These are phyloP conservation scores for Drosophila nigromelanica DNA, from an alignment of 1,140 invertebrate species.

Conservation along the genomic window DNA sequence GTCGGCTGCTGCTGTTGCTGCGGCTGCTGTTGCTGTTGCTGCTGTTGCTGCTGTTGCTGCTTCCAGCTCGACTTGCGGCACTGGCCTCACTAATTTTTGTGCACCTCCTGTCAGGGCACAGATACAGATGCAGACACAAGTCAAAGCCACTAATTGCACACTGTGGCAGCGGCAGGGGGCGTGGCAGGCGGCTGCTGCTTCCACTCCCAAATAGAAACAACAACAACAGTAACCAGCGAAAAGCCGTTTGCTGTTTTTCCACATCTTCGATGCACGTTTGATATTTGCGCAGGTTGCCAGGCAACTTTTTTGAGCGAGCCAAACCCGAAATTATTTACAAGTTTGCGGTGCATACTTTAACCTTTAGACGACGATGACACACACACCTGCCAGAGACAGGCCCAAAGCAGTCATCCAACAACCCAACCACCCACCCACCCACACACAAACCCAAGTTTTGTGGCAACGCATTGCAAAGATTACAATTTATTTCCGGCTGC, in stretches of 20 bases:
- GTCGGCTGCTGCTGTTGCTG: not conserved
- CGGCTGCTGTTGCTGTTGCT: not conserved
- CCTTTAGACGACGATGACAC: conserved; percentile 68
- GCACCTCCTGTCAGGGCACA: conserved; percentile 63
- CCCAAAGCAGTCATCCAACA: too few species aligned
- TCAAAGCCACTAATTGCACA: conserved; percentile 70
- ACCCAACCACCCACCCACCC: not conserved
- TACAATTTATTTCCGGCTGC: conserved; percentile 48
- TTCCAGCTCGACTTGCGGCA: conserved; percentile 26
- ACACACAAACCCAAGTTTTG: conserved; percentile 5
- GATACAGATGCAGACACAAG: conserved; percentile 26
- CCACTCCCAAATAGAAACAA: conserved; percentile 39
- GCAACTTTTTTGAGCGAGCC: conserved; percentile 65
- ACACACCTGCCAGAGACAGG: conserved; percentile 58
- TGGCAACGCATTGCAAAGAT: conserved; percentile 37
- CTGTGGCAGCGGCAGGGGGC: conserved; percentile 21
- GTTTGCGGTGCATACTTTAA: conserved; percentile 63
- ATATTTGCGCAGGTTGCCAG: conserved; percentile 75
- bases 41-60: conserved; percentile 25
- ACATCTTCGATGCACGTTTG: conserved; percentile 70
- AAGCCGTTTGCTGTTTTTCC: conserved; percentile 49
- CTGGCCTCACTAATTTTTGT: conserved; percentile 71
- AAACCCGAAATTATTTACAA: conserved; percentile 79
- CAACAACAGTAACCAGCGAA: conserved; percentile 4
- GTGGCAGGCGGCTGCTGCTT: conserved; percentile 29